These are phyloP conservation scores for Aphidius ervi DNA, from an alignment of 1,140 invertebrate species.

Conservation along the genomic window DNA sequence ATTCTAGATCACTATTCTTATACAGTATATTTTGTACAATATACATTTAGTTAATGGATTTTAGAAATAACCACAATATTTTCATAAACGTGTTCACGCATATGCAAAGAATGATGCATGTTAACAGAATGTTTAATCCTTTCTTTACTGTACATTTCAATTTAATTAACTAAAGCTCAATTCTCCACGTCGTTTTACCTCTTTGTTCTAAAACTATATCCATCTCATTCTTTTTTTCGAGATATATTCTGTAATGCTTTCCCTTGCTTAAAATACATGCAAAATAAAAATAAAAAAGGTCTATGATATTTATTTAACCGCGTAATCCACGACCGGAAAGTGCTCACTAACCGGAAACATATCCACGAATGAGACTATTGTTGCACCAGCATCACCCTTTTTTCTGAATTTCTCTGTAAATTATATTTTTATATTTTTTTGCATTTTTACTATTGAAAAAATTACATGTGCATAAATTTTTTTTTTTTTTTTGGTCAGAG, in stretches of 20 bases:
- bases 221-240: too few species aligned
- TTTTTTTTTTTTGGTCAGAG: too few species aligned
- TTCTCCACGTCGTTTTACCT: too few species aligned
- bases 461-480: too few species aligned
- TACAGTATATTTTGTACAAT: too few species aligned
- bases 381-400: conserved; percentile 17
- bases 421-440: conserved; percentile 1
- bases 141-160: conserved; percentile 47
- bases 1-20: too few species aligned
- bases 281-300: background rate
- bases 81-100: background rate
- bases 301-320: conserved; percentile 47
- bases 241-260: too few species aligned
- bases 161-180: conserved; percentile 38
- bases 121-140: conserved; percentile 36
- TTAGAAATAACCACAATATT: background rate
- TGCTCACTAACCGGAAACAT: conserved; percentile 49
- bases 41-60: background rate
- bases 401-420: conserved; percentile 5
- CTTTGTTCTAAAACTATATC: too few species aligned
- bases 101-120: background rate
- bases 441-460: too few species aligned
- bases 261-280: too few species aligned
- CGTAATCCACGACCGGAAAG: conserved; percentile 52
- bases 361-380: conserved; percentile 40